These are phyloP conservation scores for Nasonovia ribisnigri DNA, from an alignment of 2,888 invertebrate genomes.

Conservation along the genomic window DNA sequence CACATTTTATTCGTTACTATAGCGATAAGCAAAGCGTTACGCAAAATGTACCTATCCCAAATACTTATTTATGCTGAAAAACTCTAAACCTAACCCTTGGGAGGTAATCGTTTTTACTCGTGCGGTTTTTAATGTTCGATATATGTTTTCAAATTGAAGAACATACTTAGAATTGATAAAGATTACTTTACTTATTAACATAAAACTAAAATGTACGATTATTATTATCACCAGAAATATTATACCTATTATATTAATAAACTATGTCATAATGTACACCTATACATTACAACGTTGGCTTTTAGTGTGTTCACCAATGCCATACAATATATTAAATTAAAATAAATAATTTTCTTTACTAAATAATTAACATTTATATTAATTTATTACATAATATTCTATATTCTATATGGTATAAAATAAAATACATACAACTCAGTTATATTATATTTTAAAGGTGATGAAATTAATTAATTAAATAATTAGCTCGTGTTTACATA, in stretches of 20 bases:
- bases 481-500: slow-evolving; percentile 2
- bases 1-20: no score
- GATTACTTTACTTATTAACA: neutral
- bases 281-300: neutral
- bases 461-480: slow-evolving; percentile 26
- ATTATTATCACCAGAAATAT: neutral
- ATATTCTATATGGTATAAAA: neutral
- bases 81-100: neutral
- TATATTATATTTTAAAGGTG: slow-evolving; percentile 18
- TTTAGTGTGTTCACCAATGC: neutral
- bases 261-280: neutral
- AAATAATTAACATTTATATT: neutral
- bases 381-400: neutral
- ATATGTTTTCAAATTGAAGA: neutral
- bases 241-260: neutral
- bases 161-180: neutral
- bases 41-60: no score
- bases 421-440: neutral
- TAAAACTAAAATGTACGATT: neutral
- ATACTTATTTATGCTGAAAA: neutral
- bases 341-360: neutral
- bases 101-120: neutral
- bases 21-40: no score
- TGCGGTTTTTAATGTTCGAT: neutral
- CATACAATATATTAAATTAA: neutral